A percentile compares a stretch with the other conserved stretches of the same genome.
phyloP scores from a whole-genome alignment of 1,140 invertebrate genomes.

The Araneus ventricosus region DNA sequence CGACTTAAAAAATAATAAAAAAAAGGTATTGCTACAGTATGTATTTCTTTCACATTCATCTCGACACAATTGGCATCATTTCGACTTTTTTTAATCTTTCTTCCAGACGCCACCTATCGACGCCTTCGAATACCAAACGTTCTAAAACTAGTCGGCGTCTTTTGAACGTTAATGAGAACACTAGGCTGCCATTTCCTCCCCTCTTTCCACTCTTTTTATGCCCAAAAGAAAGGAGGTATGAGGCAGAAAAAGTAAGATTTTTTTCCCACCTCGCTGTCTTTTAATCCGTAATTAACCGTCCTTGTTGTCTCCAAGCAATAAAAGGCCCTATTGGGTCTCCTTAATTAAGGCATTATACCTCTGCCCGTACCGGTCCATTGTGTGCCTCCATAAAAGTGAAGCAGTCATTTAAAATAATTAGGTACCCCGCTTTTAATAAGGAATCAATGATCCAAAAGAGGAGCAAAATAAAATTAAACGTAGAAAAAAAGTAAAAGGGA shows the following conservation, averaged over 20 bases:
- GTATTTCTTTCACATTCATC: constrained; percentile 33
- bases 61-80: constrained; percentile 65
- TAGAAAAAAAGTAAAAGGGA: constrained; percentile 34
- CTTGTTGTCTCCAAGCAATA: constrained; percentile 70
- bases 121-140: constrained; percentile 47
- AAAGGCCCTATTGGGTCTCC: constrained; percentile 62
- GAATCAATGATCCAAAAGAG: constrained; percentile 73
- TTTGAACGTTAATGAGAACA: constrained; percentile 71
- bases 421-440: constrained; percentile 74
- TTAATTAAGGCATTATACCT: constrained; percentile 75
- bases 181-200: constrained; percentile 50
- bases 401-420: constrained; percentile 76
- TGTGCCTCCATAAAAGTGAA: constrained; percentile 66
- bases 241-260: constrained; percentile 48
- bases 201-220: not conserved
- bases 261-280: constrained; percentile 48
- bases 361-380: constrained; percentile 64
- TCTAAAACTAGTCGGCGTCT: constrained; percentile 54
- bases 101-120: constrained; percentile 56
- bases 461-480: constrained; percentile 68
- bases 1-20: not conserved
- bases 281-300: constrained; percentile 75
- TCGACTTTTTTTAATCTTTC: not conserved
- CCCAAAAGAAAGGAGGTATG: constrained; percentile 55
- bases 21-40: not conserved